A percentile compares a stretch with the other conserved stretches of the same genome.
These are phyloP conservation scores for Psylliodes chrysocephalus DNA, from an alignment of 2,888 invertebrate species.

Conservation along the genomic window DNA sequence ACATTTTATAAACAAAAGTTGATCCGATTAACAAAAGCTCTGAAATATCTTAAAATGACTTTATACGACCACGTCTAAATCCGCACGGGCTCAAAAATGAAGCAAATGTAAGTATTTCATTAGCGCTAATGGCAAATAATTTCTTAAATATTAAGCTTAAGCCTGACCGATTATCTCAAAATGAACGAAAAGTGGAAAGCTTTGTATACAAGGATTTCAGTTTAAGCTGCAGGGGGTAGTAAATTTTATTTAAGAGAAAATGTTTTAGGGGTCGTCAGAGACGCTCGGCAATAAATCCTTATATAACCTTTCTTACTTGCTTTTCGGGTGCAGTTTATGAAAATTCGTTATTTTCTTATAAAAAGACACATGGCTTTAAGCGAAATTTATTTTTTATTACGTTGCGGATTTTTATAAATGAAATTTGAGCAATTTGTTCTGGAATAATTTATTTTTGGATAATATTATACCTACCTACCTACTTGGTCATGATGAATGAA, in stretches of 20 bases:
- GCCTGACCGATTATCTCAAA: background rate
- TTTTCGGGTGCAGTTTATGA: conserved; percentile 49
- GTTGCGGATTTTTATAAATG: no score
- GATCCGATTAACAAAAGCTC: no score
- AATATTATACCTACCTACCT: no score
- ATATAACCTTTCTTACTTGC: conserved; percentile 48
- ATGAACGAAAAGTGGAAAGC: conserved; percentile 12
- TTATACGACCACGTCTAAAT: no score
- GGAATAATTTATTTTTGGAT: no score
- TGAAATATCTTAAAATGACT: no score
- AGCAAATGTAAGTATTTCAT: background rate
- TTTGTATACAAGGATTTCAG: background rate
- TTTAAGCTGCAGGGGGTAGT: conserved; percentile 16
- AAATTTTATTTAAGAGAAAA: conserved; percentile 51
- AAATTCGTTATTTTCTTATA: conserved; percentile 53
- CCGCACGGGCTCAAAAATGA: background rate
- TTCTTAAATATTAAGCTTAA: background rate
- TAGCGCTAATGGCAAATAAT: background rate
- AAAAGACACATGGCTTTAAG: conserved; percentile 33
- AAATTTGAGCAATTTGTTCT: no score
- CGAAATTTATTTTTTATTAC: conserved; percentile 2
- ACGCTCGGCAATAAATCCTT: conserved; percentile 50
- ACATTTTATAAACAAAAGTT: no score
- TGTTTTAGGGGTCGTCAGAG: conserved; percentile 45
- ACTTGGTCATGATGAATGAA: no score